phyloP scores from a whole-genome alignment of 1,140 invertebrate genomes.

The Zaprionus taronus region DNA sequence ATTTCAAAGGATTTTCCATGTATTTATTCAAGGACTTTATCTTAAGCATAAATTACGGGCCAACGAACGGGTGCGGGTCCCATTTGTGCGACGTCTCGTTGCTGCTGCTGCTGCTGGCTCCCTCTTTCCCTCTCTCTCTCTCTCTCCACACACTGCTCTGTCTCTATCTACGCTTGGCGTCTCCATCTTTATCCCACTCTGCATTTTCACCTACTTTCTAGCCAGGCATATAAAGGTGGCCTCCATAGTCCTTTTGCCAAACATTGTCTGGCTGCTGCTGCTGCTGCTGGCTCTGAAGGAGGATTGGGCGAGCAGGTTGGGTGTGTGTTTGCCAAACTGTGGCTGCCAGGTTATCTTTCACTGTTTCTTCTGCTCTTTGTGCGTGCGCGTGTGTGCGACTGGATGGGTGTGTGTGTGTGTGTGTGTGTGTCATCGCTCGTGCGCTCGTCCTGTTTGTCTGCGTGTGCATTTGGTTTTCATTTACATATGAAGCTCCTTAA shows the following conservation, averaged over 20 bases:
- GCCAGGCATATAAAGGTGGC: slow-evolving; percentile 62
- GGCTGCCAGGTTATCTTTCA: slow-evolving; percentile 79
- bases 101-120: slow-evolving; percentile 13
- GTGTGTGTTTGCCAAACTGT: slow-evolving; percentile 76
- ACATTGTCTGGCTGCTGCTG: slow-evolving; percentile 64
- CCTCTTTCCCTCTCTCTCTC: neutral
- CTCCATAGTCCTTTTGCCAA: slow-evolving; percentile 54
- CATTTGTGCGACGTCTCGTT: slow-evolving; percentile 53
- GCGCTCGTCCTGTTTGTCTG: slow-evolving; percentile 42
- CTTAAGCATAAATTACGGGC: slow-evolving; percentile 84
- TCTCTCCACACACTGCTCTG: slow-evolving; percentile 3
- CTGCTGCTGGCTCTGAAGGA: slow-evolving; percentile 18
- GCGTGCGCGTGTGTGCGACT: neutral
- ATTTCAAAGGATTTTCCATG: slow-evolving; percentile 84
- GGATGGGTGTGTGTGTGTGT: neutral
- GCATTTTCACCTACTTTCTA: slow-evolving; percentile 78
- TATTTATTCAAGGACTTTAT: slow-evolving; percentile 84
- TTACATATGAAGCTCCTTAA: slow-evolving; percentile 84
- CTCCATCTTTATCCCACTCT: slow-evolving; percentile 47
- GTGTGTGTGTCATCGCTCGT: neutral
- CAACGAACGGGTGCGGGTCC: slow-evolving; percentile 75
- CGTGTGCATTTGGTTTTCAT: slow-evolving; percentile 83
- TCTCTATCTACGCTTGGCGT: neutral
- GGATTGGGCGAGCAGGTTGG: slow-evolving; percentile 8
- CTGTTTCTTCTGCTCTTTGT: slow-evolving; percentile 37